These are phyloP conservation scores for Nansenia antarctica DNA, from an alignment of 2,113 vertebrate genomes.

Conservation along the genomic window DNA sequence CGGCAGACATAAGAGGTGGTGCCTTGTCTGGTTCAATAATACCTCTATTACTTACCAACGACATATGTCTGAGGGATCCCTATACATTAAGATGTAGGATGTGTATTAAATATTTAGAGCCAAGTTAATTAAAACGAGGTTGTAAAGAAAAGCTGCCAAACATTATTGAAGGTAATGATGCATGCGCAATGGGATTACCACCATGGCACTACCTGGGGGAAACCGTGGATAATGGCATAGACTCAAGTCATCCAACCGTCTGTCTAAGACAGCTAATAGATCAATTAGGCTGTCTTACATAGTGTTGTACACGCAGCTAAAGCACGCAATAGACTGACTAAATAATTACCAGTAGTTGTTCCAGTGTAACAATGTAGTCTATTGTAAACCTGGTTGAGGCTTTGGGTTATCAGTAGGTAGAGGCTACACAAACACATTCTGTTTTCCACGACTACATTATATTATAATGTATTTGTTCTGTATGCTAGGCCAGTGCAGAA, in stretches of 20 bases:
- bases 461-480: neutral
- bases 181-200: constrained; percentile 72
- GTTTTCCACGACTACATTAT: neutral
- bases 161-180: constrained; percentile 76
- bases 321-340: constrained; percentile 29
- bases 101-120: constrained; percentile 72
- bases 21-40: neutral
- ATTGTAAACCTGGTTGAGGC: neutral
- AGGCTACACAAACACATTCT: neutral
- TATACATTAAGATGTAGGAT: constrained; percentile 51
- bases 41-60: neutral
- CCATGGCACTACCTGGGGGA: constrained; percentile 64
- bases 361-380: neutral
- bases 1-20: neutral
- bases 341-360: constrained; percentile 8
- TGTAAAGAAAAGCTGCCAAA: constrained; percentile 67
- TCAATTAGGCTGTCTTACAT: constrained; percentile 65
- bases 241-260: constrained; percentile 46
- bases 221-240: constrained; percentile 58
- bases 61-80: neutral
- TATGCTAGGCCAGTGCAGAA: neutral
- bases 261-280: constrained; percentile 64
- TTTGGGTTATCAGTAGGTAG: neutral
- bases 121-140: constrained; percentile 68
- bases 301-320: constrained; percentile 52